A percentile compares a stretch with the other conserved stretches of the same genome.
Conservation (phyloP, 2,797 vertebrate species). For the Acanthurus leucopareius region DNA sequence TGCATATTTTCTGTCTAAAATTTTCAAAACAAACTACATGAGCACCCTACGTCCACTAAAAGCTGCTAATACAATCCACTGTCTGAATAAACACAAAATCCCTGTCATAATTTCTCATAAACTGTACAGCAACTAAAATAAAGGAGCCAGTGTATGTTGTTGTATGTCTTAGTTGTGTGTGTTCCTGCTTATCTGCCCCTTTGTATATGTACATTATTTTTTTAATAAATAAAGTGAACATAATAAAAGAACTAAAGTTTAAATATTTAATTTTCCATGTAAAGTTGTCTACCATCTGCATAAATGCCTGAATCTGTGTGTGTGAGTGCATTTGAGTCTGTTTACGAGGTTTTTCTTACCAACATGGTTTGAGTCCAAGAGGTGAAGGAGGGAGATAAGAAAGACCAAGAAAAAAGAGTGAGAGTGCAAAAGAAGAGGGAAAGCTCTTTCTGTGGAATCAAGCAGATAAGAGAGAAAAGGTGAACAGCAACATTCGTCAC, state of each 20-base stretch:
- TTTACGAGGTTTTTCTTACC: slow-evolving; percentile 25
- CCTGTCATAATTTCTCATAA: not conserved
- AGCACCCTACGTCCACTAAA: not conserved
- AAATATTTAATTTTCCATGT: not conserved
- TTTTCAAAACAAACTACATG: not conserved
- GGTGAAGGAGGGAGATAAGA: slow-evolving; percentile 80
- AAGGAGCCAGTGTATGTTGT: not conserved
- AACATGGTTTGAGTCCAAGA: slow-evolving; percentile 39
- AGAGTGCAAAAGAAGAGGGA: slow-evolving; percentile 57
- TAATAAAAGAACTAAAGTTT: not conserved
- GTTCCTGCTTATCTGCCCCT: not conserved
- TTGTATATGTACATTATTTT: not conserved
- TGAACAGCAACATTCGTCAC: slow-evolving; percentile 91
- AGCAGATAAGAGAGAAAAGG: slow-evolving; percentile 90
- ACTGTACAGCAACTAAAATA: not conserved
- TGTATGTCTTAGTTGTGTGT: not conserved
- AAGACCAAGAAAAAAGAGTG: slow-evolving; percentile 58
- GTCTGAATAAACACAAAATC: not conserved
- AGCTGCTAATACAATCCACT: not conserved
- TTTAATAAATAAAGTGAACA: not conserved
- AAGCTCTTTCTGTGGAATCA: slow-evolving; percentile 81
- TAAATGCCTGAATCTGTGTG: not conserved
- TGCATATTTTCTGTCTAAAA: not conserved
- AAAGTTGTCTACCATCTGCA: slow-evolving; percentile 21
- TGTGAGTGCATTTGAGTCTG: not conserved